Evolutionary conservation across 2,888 invertebrate species (phyloP), one percentile per base, ranked within the genome.

Genomic region (Cacoxenus indagator): DNA sequence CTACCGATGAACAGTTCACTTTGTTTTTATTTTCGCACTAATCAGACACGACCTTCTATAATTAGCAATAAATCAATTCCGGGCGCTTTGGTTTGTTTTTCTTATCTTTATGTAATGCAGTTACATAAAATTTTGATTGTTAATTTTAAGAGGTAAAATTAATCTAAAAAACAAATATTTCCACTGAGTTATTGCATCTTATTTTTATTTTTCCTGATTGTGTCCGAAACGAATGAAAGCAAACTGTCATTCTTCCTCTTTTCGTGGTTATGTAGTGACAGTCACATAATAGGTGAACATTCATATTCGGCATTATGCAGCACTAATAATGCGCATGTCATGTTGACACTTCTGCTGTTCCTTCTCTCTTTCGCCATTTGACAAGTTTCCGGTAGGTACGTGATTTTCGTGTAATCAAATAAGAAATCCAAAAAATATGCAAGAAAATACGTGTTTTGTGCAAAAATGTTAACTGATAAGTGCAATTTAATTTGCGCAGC

Each of bases 341-440:
- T 27, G 11, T 55, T 55, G 55, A 55, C 55, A 55, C 11, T 26
- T 55, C 55, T 55, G 75, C 78, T 77, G 74, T 76, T 73, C 48
- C 70, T 77, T 84, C 85, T 75, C 81, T 87, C 87, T 87, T 87
- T 87, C 86, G 86, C 86, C 85, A 85, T 85, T 87, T 79, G 80
- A 83, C 83, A 87, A 84, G 85, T 87, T 86, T 87, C 87, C 87
- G 87, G 87, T 87, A 87, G 75, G 87, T 87, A 87, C 86, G 85
- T 77, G 77, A 78, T 77, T 78, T 85, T 85, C 76, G 67, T 76
- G 68, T 67, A 67, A 75, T 65, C 70, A 64, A 8, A 24, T 45
- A 22, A 55, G 71, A 65, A 74, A 76, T 72, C 67, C 67, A 48
- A 62, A 73, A 78, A 76, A 77, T 78, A 74, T 68, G 45, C 68